Evolutionary conservation across 2,113 vertebrate species (phyloP).

Genomic region (Callopanchax toddi): DNA sequence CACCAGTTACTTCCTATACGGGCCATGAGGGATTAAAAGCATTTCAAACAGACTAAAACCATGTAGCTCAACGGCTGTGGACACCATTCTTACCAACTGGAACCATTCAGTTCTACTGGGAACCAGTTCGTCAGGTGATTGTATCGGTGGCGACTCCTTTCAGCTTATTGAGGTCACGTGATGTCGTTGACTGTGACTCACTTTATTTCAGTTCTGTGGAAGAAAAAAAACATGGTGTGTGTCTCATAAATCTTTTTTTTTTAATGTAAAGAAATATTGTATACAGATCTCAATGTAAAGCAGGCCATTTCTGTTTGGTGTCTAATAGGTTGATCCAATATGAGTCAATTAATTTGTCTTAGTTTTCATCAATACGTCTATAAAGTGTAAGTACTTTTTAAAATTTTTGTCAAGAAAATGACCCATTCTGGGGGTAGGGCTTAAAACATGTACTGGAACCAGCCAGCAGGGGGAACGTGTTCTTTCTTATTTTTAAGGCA

Average conservation of each 20-base stretch:
- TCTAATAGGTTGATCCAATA: too few relatives aligned
- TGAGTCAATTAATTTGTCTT: too few relatives aligned
- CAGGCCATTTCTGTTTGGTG: too few relatives aligned
- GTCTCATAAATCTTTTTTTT: not conserved
- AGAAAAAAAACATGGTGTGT: slow-evolving; percentile 7
- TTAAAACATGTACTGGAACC: too few relatives aligned
- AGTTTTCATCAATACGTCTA: too few relatives aligned
- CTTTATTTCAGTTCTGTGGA: slow-evolving; percentile 49
- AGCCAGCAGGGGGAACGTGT: too few relatives aligned
- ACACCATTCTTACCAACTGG: not conserved
- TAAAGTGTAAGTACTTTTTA: too few relatives aligned
- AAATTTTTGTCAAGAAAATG: too few relatives aligned
- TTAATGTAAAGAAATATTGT: too few relatives aligned
- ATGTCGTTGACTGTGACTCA: not conserved
- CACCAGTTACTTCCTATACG: slow-evolving; percentile 12
- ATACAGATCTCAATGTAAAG: too few relatives aligned
- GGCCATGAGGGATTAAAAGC: not conserved
- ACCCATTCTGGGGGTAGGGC: too few relatives aligned
- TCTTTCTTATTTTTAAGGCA: too few relatives aligned
- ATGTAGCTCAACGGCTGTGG: not conserved
- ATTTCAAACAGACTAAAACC: slow-evolving; percentile 15
- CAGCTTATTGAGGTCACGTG: slow-evolving; percentile 18
- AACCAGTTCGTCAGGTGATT: slow-evolving; percentile 3
- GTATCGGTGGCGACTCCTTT: slow-evolving; percentile 4
- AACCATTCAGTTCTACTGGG: slow-evolving; percentile 8